Percentiles rank a stretch among this genome's conserved stretches.
These are phyloP conservation scores for Cydia fagiglandana DNA, from an alignment of 1,140 invertebrate species.

Conservation along the genomic window DNA sequence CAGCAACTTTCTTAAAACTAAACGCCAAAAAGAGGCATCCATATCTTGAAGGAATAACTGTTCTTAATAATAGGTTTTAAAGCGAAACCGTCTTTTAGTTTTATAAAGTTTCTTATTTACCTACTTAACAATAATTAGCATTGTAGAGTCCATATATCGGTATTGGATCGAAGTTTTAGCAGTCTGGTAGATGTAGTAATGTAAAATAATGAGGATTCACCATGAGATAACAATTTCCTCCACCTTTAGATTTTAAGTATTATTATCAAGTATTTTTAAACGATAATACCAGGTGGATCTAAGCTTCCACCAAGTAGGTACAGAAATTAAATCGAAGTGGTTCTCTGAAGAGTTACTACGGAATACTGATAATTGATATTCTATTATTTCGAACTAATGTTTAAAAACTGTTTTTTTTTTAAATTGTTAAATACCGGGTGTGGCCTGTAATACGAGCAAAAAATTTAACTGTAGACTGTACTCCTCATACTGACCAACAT, in stretches of 20 bases:
- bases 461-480: too few species aligned
- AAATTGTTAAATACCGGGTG: background rate
- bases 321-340: background rate
- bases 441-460: too few species aligned
- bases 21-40: background rate
- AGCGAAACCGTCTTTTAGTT: conserved; percentile 15
- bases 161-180: background rate
- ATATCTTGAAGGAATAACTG: background rate
- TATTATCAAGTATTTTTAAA: background rate
- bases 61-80: conserved; percentile 1
- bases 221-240: background rate
- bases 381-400: background rate
- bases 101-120: background rate
- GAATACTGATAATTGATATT: background rate
- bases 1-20: conserved; percentile 11
- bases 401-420: background rate
- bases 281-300: background rate
- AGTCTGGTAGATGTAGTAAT: background rate
- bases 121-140: background rate
- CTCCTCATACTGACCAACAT: too few species aligned
- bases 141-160: background rate
- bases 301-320: background rate
- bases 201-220: conserved; percentile 1
- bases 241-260: background rate
- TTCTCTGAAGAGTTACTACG: background rate